Evolutionary conservation across 2,797 vertebrate genomes (phyloP), one percentile per base, ranked within the genome.

Genomic region (Notolabrus celidotus): DNA sequence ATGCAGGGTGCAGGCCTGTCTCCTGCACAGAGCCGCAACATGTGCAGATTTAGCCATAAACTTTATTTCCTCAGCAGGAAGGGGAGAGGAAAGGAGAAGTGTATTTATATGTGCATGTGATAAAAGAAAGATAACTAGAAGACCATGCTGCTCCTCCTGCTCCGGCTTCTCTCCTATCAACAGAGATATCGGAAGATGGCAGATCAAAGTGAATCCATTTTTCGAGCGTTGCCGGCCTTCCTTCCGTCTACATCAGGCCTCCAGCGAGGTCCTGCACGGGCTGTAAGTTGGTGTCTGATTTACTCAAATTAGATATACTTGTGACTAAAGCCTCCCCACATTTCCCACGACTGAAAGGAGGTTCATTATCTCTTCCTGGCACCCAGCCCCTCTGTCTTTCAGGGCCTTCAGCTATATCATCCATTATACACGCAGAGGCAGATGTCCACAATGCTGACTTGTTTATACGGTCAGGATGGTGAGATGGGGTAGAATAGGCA

Each of bases 391-490:
- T 85, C 68, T 74, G 82, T 87, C 77, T 85, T 87, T 82, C 80
- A 72, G 80, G 77, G 88, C 87, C 86, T 83, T 90, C 74, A 92
- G 90, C 90, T 82, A 89, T 72, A 86, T 93, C 90, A 91, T 92
- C 88, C 86, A 92, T 92, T 92, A 93, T 90, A 90, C 85, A 93
- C 79, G 80, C 68, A 14, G 81, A 90, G 80, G 80, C 88, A 93
- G 87, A 92, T 88, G 89, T 90, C 91, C 89, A 92, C 89, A 86
- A 87, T 88, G 81, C 85, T 70, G 86, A 82, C 82, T 92, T 90
- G 90, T 91, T 92, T 92, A 90, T 92, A 76, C n/a, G 78, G 80
- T 70, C 62, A 14, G 72, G 77, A 82, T 51, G 63, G 77, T 27
- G 77, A 79, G 79, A 90, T 27, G 63, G 78, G 74, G 77, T 55